Conservation (phyloP, 2,888 invertebrate species). For the Andricus curvator region DNA sequence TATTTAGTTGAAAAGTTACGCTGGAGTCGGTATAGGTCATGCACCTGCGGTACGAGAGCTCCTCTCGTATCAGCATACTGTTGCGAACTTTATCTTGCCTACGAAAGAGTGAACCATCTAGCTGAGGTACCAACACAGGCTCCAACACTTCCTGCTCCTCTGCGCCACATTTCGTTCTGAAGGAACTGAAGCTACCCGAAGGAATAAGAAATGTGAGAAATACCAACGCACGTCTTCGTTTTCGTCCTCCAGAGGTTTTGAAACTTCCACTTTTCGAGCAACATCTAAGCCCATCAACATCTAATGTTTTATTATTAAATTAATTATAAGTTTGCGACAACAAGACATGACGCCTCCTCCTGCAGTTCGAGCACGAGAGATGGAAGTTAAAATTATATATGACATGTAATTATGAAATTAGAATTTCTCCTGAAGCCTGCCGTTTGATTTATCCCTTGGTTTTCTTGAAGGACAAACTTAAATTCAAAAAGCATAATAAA, state of each 20-base stretch:
- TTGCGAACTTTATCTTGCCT: slow-evolving; percentile 65
- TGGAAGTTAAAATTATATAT: background rate
- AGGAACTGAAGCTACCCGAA: slow-evolving; percentile 8
- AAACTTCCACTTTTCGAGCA: slow-evolving; percentile 5
- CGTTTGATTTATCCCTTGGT: background rate
- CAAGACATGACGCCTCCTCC: too few species aligned
- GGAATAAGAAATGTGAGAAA: slow-evolving; percentile 31
- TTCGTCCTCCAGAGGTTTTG: background rate
- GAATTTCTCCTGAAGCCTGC: background rate
- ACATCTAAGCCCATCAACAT: background rate
- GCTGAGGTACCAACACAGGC: slow-evolving; percentile 43
- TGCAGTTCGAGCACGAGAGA: too few species aligned
- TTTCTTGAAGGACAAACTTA: background rate
- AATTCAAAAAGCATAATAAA: background rate
- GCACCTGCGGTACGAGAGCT: slow-evolving; percentile 56
- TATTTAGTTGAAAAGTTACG: slow-evolving; percentile 69
- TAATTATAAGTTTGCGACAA: too few species aligned
- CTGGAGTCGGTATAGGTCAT: slow-evolving; percentile 51
- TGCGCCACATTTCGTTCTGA: background rate
- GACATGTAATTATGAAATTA: background rate
- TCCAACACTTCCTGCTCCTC: slow-evolving; percentile 14
- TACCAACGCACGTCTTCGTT: slow-evolving; percentile 21
- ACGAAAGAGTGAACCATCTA: slow-evolving; percentile 52
- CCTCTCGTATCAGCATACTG: slow-evolving; percentile 66
- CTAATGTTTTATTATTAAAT: too few species aligned